Percentiles rank a stretch among this genome's conserved stretches.
Evolutionary conservation across 2,113 vertebrate species (phyloP).

Genomic region (Oncorhynchus keta): DNA sequence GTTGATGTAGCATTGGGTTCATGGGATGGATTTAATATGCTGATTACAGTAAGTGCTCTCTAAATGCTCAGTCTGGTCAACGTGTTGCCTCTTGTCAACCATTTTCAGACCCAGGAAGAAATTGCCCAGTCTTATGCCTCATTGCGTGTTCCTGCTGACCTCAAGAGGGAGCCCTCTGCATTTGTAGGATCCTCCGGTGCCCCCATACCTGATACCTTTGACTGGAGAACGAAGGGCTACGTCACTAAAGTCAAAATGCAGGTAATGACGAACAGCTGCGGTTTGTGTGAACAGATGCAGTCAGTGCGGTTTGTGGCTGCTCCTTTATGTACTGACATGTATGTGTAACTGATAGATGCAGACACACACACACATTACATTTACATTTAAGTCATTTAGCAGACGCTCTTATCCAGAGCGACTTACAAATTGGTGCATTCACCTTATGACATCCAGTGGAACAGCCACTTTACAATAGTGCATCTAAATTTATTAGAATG

Average conservation of each 20-base stretch:
- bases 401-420: too few relatives aligned
- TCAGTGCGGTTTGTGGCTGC: too few relatives aligned
- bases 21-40: neutral
- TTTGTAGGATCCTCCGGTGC: neutral
- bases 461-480: too few relatives aligned
- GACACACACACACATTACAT: too few relatives aligned
- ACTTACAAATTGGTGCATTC: too few relatives aligned
- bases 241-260: slow-evolving; percentile 85
- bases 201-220: slow-evolving; percentile 66
- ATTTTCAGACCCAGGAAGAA: slow-evolving; percentile 72
- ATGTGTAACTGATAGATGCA: too few relatives aligned
- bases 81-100: slow-evolving; percentile 8
- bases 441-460: too few relatives aligned
- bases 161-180: slow-evolving; percentile 22
- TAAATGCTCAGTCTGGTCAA: neutral
- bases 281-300: too few relatives aligned
- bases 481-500: too few relatives aligned
- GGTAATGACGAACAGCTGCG: slow-evolving; percentile 57
- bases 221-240: slow-evolving; percentile 81
- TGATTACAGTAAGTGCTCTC: neutral
- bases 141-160: slow-evolving; percentile 59
- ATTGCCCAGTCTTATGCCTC: slow-evolving; percentile 61
- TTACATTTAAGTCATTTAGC: too few relatives aligned
- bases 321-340: too few relatives aligned
- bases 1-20: too few relatives aligned